phyloP scores from a whole-genome alignment of 2,113 vertebrate species.

The Gallinago paraguaiae region DNA sequence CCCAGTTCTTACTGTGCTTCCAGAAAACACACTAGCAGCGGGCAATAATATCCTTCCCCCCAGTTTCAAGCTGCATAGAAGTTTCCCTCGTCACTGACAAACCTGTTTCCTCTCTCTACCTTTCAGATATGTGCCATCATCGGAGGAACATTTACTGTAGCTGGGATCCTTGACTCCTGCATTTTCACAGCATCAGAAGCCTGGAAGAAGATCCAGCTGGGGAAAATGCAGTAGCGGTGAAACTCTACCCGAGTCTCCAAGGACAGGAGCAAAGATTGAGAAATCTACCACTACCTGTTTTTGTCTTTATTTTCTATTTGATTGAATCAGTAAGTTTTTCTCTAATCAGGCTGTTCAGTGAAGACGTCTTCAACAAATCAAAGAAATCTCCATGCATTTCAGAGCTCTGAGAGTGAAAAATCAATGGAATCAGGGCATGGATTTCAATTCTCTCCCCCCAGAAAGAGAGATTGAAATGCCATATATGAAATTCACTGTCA shows the following conservation, averaged over 20 bases:
- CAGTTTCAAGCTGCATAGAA: not conserved
- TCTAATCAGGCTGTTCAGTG: slow-evolving; percentile 45
- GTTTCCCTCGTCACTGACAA: not conserved
- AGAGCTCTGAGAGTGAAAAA: slow-evolving; percentile 37
- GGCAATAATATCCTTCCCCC: not conserved
- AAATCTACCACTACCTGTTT: slow-evolving; percentile 50
- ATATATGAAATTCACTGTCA: not conserved
- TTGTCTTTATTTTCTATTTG: slow-evolving; percentile 66
- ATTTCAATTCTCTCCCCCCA: not conserved
- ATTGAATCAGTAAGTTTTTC: slow-evolving; percentile 61
- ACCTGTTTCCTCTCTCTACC: not conserved
- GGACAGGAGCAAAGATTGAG: slow-evolving; percentile 43
- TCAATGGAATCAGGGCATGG: not conserved
- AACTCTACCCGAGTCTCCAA: not conserved
- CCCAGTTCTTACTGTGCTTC: not conserved
- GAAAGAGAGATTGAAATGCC: slow-evolving; percentile 4
- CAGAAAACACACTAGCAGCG: not conserved
- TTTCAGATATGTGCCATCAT: slow-evolving; percentile 96
- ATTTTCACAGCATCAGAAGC: slow-evolving; percentile 99
- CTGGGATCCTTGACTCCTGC: slow-evolving; percentile 97
- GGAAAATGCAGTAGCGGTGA: slow-evolving; percentile 87
- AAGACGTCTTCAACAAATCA: slow-evolving; percentile 47
- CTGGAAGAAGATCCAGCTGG: slow-evolving; percentile 99
- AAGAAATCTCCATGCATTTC: slow-evolving; percentile 51
- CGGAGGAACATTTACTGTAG: slow-evolving; percentile 96